phyloP scores from a whole-genome alignment of 2,888 invertebrate species.

The Stenodema calcarata region DNA sequence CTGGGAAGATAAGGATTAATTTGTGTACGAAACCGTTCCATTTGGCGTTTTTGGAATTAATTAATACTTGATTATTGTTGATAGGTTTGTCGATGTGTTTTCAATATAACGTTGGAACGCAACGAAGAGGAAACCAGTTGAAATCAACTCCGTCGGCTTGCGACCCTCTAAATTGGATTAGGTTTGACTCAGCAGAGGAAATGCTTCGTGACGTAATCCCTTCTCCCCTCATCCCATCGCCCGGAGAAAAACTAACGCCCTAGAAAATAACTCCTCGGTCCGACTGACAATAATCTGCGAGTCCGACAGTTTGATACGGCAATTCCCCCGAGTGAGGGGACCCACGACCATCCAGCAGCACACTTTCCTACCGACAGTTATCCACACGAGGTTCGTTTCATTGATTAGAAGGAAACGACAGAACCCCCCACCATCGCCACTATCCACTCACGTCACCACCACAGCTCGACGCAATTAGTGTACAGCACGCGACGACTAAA shows the following conservation, averaged over 20 bases:
- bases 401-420: background rate
- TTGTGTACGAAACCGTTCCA: no score
- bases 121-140: background rate
- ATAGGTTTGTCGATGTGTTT: no score
- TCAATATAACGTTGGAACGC: background rate
- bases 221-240: background rate
- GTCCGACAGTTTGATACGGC: background rate
- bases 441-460: background rate
- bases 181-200: background rate
- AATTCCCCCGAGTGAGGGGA: background rate
- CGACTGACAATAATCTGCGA: background rate
- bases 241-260: background rate
- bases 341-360: background rate
- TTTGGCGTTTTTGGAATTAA: no score
- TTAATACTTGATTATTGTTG: no score
- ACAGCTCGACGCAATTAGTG: background rate
- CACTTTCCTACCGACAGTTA: background rate
- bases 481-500: background rate
- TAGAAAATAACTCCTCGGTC: background rate
- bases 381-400: background rate
- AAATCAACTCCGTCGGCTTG: background rate
- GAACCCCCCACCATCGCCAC: background rate
- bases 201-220: background rate
- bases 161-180: background rate
- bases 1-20: no score